phyloP scores from a whole-genome alignment of 2,113 vertebrate species.

The Macheiramphus alcinus region DNA sequence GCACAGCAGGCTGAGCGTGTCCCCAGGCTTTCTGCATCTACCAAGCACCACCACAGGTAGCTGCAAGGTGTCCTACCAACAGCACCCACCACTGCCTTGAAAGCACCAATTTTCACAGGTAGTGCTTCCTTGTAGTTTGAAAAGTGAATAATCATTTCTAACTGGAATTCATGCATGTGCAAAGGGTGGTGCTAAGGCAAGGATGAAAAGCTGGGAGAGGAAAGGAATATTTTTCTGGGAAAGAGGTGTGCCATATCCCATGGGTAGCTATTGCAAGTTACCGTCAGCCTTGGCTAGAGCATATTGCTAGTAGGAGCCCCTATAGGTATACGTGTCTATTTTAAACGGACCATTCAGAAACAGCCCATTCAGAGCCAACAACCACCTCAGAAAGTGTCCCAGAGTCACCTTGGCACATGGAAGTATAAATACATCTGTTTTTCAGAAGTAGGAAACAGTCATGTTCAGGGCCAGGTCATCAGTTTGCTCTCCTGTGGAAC shows the following conservation, averaged over 20 bases:
- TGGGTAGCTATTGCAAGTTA: background rate
- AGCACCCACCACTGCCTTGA: background rate
- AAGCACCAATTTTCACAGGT: background rate
- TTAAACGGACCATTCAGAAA: background rate
- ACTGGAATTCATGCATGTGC: background rate
- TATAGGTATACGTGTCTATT: background rate
- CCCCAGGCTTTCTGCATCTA: background rate
- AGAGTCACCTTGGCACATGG: background rate
- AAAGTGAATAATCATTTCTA: background rate
- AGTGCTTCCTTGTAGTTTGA: background rate
- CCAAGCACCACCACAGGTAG: background rate
- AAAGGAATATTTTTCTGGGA: background rate
- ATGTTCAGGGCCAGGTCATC: background rate
- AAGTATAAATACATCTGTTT: background rate
- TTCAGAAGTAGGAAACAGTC: background rate
- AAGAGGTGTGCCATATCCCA: background rate
- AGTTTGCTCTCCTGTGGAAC: background rate
- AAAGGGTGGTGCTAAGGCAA: background rate
- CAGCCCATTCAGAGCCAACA: background rate
- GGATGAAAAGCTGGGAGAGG: background rate
- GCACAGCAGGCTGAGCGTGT: background rate
- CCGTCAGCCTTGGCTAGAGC: background rate
- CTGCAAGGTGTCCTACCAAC: background rate
- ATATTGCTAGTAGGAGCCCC: background rate
- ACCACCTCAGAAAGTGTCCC: background rate